Conservation (phyloP, 2,888 invertebrate genomes). For the Polyommatus icarus region DNA sequence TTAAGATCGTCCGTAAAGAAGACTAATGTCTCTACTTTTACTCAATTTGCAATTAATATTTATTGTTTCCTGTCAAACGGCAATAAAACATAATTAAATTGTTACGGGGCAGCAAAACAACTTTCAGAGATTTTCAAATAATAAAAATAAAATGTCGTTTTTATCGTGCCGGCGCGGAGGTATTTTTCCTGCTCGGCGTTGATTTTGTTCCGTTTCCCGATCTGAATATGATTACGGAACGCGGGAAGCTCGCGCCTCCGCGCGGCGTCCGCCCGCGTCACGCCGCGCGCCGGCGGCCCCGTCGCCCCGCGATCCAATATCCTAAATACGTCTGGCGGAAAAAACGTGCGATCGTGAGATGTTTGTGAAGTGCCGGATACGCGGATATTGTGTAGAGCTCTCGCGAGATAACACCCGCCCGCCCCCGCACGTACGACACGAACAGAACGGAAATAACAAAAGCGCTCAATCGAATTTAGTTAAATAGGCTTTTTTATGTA, state of each 20-base stretch:
- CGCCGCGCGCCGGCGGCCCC: background rate
- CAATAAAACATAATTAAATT: conserved; percentile 1
- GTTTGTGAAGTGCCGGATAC: conserved; percentile 13
- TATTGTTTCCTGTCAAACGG: background rate
- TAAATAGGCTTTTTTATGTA: background rate
- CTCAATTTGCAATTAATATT: background rate
- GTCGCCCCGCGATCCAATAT: background rate
- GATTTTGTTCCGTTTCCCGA: conserved; percentile 4
- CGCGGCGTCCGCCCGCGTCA: background rate
- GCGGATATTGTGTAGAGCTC: conserved; percentile 6
- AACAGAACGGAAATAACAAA: background rate
- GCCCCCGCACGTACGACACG: background rate
- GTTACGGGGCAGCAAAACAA: background rate
- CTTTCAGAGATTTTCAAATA: background rate
- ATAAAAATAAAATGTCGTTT: background rate
- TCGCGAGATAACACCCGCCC: background rate
- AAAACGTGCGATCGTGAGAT: conserved; percentile 10
- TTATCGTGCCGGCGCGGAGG: background rate
- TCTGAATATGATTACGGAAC: background rate
- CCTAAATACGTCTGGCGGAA: background rate
- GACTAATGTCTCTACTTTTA: background rate
- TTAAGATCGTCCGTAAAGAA: no score
- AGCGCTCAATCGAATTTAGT: conserved; percentile 2
- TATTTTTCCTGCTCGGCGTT: conserved; percentile 3
- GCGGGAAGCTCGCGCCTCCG: background rate